Conservation (phyloP, 2,888 invertebrate species). For the Merodon equestris region DNA sequence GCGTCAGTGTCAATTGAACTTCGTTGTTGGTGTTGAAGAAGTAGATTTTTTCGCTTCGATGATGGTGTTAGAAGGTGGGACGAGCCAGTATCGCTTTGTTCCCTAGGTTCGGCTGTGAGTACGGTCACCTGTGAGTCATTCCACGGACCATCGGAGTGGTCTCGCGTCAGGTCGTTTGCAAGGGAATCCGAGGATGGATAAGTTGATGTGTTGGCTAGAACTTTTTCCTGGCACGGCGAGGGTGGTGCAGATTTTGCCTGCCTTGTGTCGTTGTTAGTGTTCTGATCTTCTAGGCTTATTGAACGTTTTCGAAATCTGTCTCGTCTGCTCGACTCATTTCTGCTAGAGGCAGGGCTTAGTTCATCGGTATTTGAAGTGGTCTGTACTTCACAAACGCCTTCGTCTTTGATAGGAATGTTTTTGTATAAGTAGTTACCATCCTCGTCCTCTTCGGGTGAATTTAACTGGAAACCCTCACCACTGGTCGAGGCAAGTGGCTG, state of each 20-base stretch:
- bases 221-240: conserved; percentile 81
- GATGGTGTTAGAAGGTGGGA: conserved; percentile 87
- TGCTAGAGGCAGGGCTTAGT: conserved; percentile 71
- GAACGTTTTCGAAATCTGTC: conserved; percentile 88
- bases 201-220: conserved; percentile 82
- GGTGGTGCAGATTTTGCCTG: conserved; percentile 83
- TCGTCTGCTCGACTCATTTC: conserved; percentile 77
- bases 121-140: conserved; percentile 94
- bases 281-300: conserved; percentile 84
- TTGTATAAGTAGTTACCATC: conserved; percentile 74
- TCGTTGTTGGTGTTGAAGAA: conserved; percentile 90
- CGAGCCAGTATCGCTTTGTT: conserved; percentile 77
- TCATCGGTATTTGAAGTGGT: conserved; percentile 53
- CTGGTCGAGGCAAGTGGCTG: conserved; percentile 31
- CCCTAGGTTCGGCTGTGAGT: conserved; percentile 83
- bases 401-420: conserved; percentile 73
- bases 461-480: conserved; percentile 36
- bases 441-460: conserved; percentile 58
- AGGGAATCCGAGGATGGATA: conserved; percentile 92
- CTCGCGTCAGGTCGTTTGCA: conserved; percentile 87
- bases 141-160: conserved; percentile 93
- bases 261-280: conserved; percentile 75
- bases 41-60: conserved; percentile 87
- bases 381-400: conserved; percentile 67
- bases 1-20: conserved; percentile 92